phyloP scores from a whole-genome alignment of 2,113 vertebrate species.

The Bujurquina vittata region DNA sequence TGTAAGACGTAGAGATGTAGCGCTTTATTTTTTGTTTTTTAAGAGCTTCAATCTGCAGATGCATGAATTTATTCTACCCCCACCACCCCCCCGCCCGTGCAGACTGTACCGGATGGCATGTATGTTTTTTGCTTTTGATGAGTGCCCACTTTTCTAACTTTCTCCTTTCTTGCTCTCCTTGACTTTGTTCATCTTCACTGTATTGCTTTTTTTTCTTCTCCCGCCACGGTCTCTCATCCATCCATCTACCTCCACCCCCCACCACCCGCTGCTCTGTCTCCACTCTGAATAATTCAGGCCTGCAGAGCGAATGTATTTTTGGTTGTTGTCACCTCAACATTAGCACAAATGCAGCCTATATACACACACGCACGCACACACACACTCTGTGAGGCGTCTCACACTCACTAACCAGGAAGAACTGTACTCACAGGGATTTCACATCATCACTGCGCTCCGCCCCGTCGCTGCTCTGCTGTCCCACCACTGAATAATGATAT shows the following conservation, averaged over 20 bases:
- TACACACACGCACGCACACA: neutral
- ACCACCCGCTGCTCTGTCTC: constrained; percentile 25
- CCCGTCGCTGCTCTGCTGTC: constrained; percentile 2
- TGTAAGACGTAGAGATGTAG: neutral
- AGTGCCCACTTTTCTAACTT: constrained; percentile 34
- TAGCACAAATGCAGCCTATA: constrained; percentile 33
- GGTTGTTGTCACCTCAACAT: constrained; percentile 61
- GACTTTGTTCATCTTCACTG: constrained; percentile 33
- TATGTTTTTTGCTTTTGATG: constrained; percentile 13
- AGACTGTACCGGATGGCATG: neutral
- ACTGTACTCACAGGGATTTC: constrained; percentile 27
- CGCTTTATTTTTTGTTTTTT: constrained; percentile 6
- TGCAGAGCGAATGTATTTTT: constrained; percentile 52
- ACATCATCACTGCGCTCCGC: neutral
- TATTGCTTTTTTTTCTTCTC: constrained; percentile 3
- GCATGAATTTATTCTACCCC: neutral
- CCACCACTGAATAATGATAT: constrained; percentile 16
- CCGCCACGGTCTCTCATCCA: constrained; percentile 12
- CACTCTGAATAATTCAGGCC: constrained; percentile 67
- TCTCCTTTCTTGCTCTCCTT: neutral
- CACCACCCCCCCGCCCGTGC: neutral
- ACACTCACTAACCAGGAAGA: constrained; percentile 15
- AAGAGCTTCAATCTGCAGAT: neutral
- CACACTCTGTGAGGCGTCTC: neutral
- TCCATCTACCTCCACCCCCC: neutral